Evolutionary conservation across 92 coral and sea anemone genomes (phyloP).

Genomic region (Desmophyllum pertusum): DNA sequence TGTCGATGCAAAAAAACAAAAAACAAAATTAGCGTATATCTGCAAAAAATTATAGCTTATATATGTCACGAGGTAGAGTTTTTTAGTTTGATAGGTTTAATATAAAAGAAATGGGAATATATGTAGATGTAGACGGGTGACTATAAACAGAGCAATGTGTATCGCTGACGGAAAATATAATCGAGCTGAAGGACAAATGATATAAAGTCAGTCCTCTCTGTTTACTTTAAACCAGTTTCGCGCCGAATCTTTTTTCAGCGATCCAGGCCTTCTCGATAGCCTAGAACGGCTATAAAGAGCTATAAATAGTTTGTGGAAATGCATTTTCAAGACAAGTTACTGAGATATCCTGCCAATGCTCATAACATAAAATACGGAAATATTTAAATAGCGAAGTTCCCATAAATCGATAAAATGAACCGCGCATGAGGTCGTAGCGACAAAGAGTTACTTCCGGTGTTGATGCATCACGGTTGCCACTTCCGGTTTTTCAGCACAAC

Average conservation of each 20-base stretch:
- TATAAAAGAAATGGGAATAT: no score
- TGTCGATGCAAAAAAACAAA: background rate
- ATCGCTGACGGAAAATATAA: background rate
- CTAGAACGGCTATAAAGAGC: no score
- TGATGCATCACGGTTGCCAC: background rate
- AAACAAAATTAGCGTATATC: no score
- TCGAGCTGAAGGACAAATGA: background rate
- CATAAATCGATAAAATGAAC: no score
- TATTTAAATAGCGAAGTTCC: background rate
- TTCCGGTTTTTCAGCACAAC: conserved; percentile 25
- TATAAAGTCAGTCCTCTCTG: no score
- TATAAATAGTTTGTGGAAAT: background rate
- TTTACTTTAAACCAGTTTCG: no score
- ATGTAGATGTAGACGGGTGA: no score
- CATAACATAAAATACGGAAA: background rate
- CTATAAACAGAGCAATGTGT: background rate
- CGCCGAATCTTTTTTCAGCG: background rate
- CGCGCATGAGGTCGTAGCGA: background rate
- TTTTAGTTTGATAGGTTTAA: no score
- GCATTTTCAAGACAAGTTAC: background rate
- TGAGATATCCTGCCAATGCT: background rate
- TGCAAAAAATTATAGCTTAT: no score
- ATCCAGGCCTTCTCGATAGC: no score
- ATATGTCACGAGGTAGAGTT: no score
- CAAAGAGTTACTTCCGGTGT: conserved; percentile 18